A percentile compares a stretch with the other conserved stretches of the same genome.
Conservation (phyloP, 2,797 vertebrate species). For the Sebastolobus altivelis region DNA sequence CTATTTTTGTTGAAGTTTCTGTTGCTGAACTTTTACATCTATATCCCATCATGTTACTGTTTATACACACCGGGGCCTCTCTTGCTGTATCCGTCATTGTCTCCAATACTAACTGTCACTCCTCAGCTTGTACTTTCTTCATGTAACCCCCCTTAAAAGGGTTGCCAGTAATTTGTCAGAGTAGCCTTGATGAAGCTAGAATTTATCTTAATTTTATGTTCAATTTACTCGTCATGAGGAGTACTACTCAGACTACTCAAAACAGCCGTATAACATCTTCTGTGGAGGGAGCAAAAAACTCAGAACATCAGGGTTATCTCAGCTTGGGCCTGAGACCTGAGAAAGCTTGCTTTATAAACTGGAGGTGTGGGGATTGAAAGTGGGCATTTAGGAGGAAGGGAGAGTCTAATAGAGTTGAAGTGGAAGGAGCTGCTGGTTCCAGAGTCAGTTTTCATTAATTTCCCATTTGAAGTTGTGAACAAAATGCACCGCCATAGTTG, state of each 20-base stretch:
- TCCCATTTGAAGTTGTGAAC: not conserved
- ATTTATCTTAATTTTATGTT: constrained; percentile 6
- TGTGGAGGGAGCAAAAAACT: not conserved
- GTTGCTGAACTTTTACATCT: constrained; percentile 44
- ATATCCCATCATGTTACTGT: constrained; percentile 31
- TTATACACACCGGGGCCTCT: constrained; percentile 50
- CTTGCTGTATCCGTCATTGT: not conserved
- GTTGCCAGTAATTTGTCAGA: constrained; percentile 14
- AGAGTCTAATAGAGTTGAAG: not conserved
- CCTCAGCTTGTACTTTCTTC: constrained; percentile 13
- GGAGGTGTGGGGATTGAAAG: not conserved
- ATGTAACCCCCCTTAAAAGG: constrained; percentile 11
- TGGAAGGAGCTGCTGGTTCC: not conserved
- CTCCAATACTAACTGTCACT: not conserved
- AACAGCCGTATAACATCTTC: not conserved
- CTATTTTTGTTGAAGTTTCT: constrained; percentile 46
- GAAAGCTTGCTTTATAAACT: not conserved
- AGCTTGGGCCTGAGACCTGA: not conserved
- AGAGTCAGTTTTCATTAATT: not conserved
- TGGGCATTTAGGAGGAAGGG: not conserved
- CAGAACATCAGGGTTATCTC: not conserved
- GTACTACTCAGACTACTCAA: not conserved
- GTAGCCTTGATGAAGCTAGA: not conserved
- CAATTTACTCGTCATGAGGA: not conserved
- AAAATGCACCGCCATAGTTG: not conserved